Evolutionary conservation across 2,113 vertebrate species (phyloP).

Genomic region (Azemiops feae): DNA sequence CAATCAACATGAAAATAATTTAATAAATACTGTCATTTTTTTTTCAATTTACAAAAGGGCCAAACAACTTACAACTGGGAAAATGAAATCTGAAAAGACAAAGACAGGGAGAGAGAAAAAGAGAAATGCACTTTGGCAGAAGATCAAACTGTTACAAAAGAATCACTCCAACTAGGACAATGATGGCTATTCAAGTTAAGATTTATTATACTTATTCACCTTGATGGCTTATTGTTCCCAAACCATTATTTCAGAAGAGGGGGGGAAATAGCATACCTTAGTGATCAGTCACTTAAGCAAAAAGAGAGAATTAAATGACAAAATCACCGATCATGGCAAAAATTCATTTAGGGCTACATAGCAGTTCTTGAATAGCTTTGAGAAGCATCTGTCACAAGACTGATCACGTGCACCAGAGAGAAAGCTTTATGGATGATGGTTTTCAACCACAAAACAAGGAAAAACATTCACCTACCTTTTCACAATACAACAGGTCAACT

Average conservation of each 20-base stretch:
- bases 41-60: neutral
- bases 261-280: slow-evolving; percentile 65
- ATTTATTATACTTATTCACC: slow-evolving; percentile 71
- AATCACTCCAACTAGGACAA: slow-evolving; percentile 68
- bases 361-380: slow-evolving; percentile 44
- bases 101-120: neutral
- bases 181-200: slow-evolving; percentile 69
- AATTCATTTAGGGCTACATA: slow-evolving; percentile 59
- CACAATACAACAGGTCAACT: slow-evolving; percentile 88
- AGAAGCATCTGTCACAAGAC: slow-evolving; percentile 58
- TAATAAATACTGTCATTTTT: neutral
- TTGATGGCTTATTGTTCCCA: slow-evolving; percentile 73
- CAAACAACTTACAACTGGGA: neutral
- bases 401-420: slow-evolving; percentile 36
- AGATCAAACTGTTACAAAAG: slow-evolving; percentile 59
- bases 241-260: slow-evolving; percentile 59
- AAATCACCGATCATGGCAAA: slow-evolving; percentile 49
- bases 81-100: neutral
- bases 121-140: slow-evolving; percentile 50
- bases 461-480: slow-evolving; percentile 80
- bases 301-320: slow-evolving; percentile 54
- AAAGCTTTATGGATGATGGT: slow-evolving; percentile 33
- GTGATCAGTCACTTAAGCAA: slow-evolving; percentile 47
- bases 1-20: neutral
- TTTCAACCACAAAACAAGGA: slow-evolving; percentile 26